Conservation (phyloP, 2,113 vertebrate genomes). For the Thalassoma bifasciatum region DNA sequence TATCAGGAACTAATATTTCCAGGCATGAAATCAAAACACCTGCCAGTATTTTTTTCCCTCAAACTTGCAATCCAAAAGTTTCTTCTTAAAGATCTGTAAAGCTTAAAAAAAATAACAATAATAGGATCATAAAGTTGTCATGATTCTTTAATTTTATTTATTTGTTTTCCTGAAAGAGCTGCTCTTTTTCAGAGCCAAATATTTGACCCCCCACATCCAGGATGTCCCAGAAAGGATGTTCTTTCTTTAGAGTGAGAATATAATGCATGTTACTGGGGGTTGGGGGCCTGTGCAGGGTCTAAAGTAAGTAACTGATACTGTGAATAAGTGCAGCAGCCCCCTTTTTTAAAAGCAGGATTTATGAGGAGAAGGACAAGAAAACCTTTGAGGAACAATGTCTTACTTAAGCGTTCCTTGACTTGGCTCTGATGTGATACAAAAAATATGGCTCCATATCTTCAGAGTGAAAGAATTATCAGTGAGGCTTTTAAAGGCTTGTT, state of each 20-base stretch:
- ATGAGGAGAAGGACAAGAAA: conserved; percentile 48
- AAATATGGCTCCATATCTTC: neutral
- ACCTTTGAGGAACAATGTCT: conserved; percentile 32
- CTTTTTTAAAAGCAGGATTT: conserved; percentile 39
- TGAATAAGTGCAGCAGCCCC: conserved; percentile 16
- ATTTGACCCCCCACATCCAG: conserved; percentile 32
- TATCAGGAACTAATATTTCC: neutral
- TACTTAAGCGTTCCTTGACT: neutral
- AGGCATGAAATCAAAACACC: neutral
- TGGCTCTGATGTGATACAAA: neutral
- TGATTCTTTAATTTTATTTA: neutral
- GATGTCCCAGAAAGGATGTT: conserved; percentile 54
- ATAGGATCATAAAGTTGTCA: too few relatives aligned
- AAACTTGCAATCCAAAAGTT: neutral
- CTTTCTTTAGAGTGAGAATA: conserved; percentile 54
- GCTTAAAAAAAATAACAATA: neutral
- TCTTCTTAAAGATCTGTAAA: neutral
- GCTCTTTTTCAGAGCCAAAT: conserved; percentile 12
- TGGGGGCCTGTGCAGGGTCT: conserved; percentile 17
- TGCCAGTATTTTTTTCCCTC: neutral
- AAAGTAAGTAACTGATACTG: conserved; percentile 46
- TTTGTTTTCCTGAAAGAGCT: neutral
- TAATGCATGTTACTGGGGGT: conserved; percentile 27
- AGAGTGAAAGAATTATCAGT: neutral
- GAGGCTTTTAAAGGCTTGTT: neutral